These are phyloP conservation scores for Drosophila aldrichi DNA, from an alignment of 2,888 invertebrate genomes.

Conservation along the genomic window DNA sequence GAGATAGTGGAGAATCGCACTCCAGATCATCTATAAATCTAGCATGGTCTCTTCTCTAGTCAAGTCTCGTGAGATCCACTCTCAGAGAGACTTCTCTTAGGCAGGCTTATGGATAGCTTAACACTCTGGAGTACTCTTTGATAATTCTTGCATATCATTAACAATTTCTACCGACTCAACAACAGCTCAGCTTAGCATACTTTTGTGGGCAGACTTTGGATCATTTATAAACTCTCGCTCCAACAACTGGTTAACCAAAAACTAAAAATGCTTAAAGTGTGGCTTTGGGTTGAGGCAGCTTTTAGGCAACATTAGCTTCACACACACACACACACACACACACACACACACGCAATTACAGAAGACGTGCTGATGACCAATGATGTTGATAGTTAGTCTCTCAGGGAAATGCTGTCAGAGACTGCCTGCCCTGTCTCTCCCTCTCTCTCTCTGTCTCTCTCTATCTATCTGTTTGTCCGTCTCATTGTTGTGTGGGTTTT, in stretches of 20 bases:
- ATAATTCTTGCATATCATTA: background rate
- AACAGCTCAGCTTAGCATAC: conserved; percentile 57
- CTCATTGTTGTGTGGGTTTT: conserved; percentile 61
- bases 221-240: conserved; percentile 66
- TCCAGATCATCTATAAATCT: background rate
- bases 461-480: conserved; percentile 7
- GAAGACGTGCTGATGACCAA: conserved; percentile 72
- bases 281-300: conserved; percentile 6
- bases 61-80: background rate
- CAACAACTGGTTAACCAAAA: conserved; percentile 50
- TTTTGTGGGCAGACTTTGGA: conserved; percentile 63
- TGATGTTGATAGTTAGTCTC: conserved; percentile 75
- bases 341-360: background rate
- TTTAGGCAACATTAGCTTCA: conserved; percentile 9
- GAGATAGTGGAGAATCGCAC: too few relatives aligned
- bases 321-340: background rate
- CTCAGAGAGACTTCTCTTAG: background rate
- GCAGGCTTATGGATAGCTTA: background rate
- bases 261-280: conserved; percentile 56
- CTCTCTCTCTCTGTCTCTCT: background rate
- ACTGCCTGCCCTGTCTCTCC: background rate
- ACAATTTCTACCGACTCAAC: background rate
- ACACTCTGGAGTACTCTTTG: background rate
- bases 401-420: conserved; percentile 23
- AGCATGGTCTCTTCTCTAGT: background rate